Base-by-base conservation (phyloP, 2,888 invertebrate species). In the Catocala nupta region DNA sequence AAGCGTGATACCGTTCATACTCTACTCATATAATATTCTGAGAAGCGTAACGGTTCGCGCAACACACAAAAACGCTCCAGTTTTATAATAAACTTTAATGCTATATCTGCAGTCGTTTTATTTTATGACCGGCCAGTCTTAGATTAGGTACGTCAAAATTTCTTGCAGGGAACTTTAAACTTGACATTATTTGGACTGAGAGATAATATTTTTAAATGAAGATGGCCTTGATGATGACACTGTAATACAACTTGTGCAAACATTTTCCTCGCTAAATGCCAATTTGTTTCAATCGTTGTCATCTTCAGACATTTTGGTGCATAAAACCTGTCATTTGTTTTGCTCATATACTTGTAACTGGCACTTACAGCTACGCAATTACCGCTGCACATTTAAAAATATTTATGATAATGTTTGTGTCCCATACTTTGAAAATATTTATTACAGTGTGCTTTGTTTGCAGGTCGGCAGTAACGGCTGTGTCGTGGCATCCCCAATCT, bases 401-500 rank as follows among this genome's bases (percentile, higher is more conserved):
- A 39, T 39, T 5, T 39, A 8, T 39, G 9, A 1, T 39, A 8
- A 8, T 39, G 36, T 39, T 9, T 9, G 9, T 9, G 6, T 8
- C 36, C 4, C 36, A 39, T 8, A 9, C 36, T 39, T 7, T 39
- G 36, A 39, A 39, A 5, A 39, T 39, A 25, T 25, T 25, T 9
- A 39, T 39, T 39, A 48, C 58, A 61, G 6, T 44, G 44, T 16
- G n/a, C 50, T 13, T 66, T 62, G 7, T 60, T 90, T 92, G 81
- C 95, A 98, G 98, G 91, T 95, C 96, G 59, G 96, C 97, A 48
- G 97, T 98, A 65, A 97, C 97, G 65, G 98, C 98, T 47, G 98
- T 98, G 47, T 96, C 97, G 50, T 98, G 98, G 98, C 97, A 97
- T 88, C 97, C 98, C 6, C 97, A 96, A 85, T 97, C 97, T 49